Conservation (phyloP, 2,113 vertebrate genomes). For the Hemiscyllium ocellatum region DNA sequence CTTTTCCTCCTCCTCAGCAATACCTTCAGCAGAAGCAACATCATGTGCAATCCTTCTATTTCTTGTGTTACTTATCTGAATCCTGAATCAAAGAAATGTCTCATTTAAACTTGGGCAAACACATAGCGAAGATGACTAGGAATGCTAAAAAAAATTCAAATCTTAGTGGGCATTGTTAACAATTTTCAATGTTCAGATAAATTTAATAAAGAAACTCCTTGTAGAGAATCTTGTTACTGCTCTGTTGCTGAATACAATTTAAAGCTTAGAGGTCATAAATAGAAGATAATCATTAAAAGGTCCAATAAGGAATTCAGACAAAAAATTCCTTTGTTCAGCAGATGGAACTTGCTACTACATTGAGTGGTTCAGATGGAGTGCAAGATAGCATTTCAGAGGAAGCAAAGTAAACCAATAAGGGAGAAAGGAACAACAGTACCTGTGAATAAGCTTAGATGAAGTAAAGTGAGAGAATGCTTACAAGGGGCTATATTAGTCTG, state of each 20-base stretch:
- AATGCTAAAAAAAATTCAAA: not conserved
- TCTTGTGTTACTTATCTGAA: not conserved
- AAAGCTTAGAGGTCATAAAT: not conserved
- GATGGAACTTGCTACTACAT: not conserved
- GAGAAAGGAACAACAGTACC: not conserved
- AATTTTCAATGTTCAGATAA: not conserved
- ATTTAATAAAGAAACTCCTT: not conserved
- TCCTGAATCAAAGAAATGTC: not conserved
- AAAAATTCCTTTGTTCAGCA: not conserved
- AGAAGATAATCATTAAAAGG: not conserved
- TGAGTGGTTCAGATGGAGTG: not conserved
- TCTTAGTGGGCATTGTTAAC: not conserved
- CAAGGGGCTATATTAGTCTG: not conserved
- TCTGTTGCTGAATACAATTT: not conserved
- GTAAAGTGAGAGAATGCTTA: not conserved
- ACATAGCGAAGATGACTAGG: not conserved
- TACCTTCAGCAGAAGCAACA: not conserved
- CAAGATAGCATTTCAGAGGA: not conserved
- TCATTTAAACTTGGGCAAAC: not conserved
- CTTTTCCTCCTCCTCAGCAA: constrained; percentile 8
- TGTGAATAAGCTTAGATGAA: not conserved
- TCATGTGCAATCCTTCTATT: not conserved
- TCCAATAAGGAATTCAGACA: not conserved
- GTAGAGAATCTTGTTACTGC: not conserved
- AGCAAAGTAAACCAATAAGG: not conserved